phyloP scores from a whole-genome alignment of 2,888 invertebrate genomes.

The Meta bourneti region DNA sequence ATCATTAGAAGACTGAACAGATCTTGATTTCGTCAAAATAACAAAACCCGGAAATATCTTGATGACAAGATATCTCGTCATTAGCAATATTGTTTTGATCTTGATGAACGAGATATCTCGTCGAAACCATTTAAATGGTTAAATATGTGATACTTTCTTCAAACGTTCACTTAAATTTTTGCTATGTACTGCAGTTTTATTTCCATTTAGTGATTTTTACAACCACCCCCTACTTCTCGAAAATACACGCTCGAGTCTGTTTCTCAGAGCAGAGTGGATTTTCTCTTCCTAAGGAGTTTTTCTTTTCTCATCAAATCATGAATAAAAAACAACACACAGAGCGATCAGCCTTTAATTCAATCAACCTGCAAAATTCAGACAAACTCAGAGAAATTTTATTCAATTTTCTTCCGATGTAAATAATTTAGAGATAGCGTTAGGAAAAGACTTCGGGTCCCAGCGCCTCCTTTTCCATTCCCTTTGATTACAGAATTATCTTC shows the following conservation, averaged over 20 bases:
- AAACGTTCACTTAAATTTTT: too few relatives aligned
- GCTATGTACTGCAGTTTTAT: too few relatives aligned
- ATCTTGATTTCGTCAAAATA: too few relatives aligned
- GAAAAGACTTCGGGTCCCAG: slow-evolving; percentile 20
- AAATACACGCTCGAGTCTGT: background rate
- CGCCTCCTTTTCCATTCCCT: slow-evolving; percentile 10
- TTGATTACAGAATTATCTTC: slow-evolving; percentile 44
- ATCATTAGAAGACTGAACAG: too few relatives aligned
- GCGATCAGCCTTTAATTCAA: slow-evolving; percentile 63
- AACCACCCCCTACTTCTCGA: background rate
- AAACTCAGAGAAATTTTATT: slow-evolving; percentile 52
- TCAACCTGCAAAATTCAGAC: slow-evolving; percentile 43
- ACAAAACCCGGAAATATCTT: too few relatives aligned
- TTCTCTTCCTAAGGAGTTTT: slow-evolving; percentile 9
- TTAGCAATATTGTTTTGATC: too few relatives aligned
- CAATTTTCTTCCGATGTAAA: slow-evolving; percentile 64
- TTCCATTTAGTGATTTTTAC: background rate
- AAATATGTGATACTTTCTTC: too few relatives aligned
- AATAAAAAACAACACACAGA: slow-evolving; percentile 37
- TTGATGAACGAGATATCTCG: too few relatives aligned
- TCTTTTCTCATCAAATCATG: slow-evolving; percentile 28
- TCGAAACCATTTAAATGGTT: too few relatives aligned
- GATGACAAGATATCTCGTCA: too few relatives aligned
- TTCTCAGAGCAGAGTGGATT: slow-evolving; percentile 38
- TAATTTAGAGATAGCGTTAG: slow-evolving; percentile 44